Evolutionary conservation across 2,113 vertebrate genomes (phyloP), one percentile per base, ranked within the genome.

Genomic region (Neoarius graeffei): DNA sequence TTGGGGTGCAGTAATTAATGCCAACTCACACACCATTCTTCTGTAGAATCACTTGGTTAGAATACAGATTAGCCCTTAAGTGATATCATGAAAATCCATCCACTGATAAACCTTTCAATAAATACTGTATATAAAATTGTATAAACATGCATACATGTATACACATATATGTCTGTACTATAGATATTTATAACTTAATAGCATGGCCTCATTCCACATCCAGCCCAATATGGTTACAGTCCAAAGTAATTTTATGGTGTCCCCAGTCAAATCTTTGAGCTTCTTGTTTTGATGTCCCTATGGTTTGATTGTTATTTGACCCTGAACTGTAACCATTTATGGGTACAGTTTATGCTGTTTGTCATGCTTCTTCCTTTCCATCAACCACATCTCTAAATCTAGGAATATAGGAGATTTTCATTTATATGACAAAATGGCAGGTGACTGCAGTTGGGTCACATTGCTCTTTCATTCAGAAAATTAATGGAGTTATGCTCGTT

Each of bases 401-500:
- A 20, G 80, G 50, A 67, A 19, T 54, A 4, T 66, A 57, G 17
- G 60, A 73, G 50, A 80, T 82, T 87, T 82, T 48, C 35, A 69
- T 73, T 74, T 48, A 50, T 82, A 5, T 82, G 54, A 62, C 54
- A 74, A 30, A 30, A 57, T 20, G 50, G 10, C 60, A 86, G n/a
- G 27, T 81, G 62, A 86, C 62, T 81, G 17, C 85, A 86, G 60
- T 54, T 52, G 74, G 48, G 50, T 66, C 74, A n/a, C 85, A 69
- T 81, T 81, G 76, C 76, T 67, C 17, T 27, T 81, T 81, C 27
- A 77, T 59, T 86, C 59, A 52, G 73, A 64, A 86, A 86, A 64
- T 86, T 73, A 79, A 35, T 86, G 52, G 60, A 81, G 64, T 81
- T 81, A 81, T 42, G n/a, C 77, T 86, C 7, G 27, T 81, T 79